Evolutionary conservation across 2,888 invertebrate species (phyloP), one percentile per base, ranked within the genome.

Genomic region (Coremacera marginata): DNA sequence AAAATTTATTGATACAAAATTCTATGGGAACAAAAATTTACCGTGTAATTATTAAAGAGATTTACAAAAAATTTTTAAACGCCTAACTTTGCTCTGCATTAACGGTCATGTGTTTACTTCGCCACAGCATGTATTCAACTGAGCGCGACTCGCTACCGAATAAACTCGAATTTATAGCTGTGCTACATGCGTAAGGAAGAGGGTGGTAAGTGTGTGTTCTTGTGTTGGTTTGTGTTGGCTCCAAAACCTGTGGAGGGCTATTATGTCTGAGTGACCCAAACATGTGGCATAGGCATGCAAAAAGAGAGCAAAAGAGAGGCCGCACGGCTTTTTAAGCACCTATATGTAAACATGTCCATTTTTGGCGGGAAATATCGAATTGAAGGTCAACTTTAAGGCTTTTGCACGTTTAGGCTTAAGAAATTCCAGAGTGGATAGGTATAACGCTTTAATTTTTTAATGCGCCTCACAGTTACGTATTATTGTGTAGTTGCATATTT

Each of bases 341-440:
- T 37, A 16, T 37, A 19, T 31, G 27, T 11, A 68, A 49, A 51
- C 51, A 27, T 25, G 68, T 25, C 34, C 68, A 19, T 14, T 55
- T 60, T 71, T 71, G 71, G 71, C 71, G 71, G 57, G 71, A 71
- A 70, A 60, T 16, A 34, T 34, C 34, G 22, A 34, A 57, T 37
- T 27, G 51, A 68, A 68, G 68, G 68, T 71, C 55, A 55, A 27
- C 25, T 16, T 71, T 63, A 16, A 63, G 25, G 63, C 63, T 14
- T 63, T 63, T 11, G 11, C 2, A 44, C 44, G 11, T 44, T 44
- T 14, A 44, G 11, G 14, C 44, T 44, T 11, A 14, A 44, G 44
- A 44, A 11, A 44, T 44, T 44, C 44, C 44, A 11, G 44, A 2
- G 44, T 1, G 14, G 11, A 44, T 14, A 11, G 37, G 8, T 14